Conservation (phyloP, 1,140 invertebrate genomes). For the Bombus pyrosoma region DNA sequence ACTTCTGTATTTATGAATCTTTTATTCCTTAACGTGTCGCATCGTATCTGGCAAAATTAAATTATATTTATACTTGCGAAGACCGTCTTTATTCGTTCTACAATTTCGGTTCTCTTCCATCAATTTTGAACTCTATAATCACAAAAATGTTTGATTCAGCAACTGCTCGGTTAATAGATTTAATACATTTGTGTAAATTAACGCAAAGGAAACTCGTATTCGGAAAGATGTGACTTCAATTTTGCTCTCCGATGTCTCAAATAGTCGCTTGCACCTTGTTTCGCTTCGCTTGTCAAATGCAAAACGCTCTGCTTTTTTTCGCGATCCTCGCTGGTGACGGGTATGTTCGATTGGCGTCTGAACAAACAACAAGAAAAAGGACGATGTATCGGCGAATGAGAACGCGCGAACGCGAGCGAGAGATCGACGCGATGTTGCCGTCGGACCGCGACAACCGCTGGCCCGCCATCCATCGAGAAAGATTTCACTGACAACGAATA, state of each 20-base stretch:
- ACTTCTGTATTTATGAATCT: no score
- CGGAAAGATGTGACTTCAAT: background rate
- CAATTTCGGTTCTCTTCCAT: no score
- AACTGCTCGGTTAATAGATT: background rate
- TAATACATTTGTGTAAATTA: background rate
- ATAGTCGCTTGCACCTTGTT: background rate
- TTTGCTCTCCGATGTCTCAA: background rate
- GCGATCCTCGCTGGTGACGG: background rate
- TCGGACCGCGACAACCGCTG: constrained; percentile 46
- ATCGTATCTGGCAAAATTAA: no score
- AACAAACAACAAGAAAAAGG: background rate
- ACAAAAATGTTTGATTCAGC: background rate
- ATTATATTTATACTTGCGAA: no score
- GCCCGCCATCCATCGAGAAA: background rate
- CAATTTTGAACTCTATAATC: no score
- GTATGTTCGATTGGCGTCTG: background rate
- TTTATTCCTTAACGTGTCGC: no score
- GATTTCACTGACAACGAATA: background rate
- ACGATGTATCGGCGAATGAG: background rate
- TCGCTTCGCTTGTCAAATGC: constrained; percentile 18
- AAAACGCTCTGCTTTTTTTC: constrained; percentile 1
- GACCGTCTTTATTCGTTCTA: no score
- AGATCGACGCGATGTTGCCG: constrained; percentile 47
- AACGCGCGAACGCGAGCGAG: background rate
- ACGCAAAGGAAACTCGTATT: background rate